A percentile compares a stretch with the other conserved stretches of the same genome.
Evolutionary conservation across 2,113 vertebrate species (phyloP).

Genomic region (Seriola dumerili): DNA sequence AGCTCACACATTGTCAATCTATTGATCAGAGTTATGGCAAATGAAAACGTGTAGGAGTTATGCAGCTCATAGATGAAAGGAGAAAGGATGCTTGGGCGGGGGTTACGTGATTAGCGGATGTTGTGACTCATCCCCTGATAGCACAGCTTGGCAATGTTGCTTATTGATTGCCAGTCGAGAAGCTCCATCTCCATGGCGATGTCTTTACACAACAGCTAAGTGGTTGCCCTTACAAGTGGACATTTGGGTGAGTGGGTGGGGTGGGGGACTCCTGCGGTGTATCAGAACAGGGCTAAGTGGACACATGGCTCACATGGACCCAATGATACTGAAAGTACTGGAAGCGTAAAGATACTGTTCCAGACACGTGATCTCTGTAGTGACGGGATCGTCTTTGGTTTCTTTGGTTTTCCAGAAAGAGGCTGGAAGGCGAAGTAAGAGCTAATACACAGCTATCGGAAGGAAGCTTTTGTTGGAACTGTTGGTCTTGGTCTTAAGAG

Average conservation of each 20-base stretch:
- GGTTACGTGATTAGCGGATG: conserved; percentile 48
- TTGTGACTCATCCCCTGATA: conserved; percentile 72
- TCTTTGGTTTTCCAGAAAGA: neutral
- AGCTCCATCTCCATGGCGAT: conserved; percentile 80
- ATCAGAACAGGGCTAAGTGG: conserved; percentile 45
- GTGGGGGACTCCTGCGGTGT: conserved; percentile 31
- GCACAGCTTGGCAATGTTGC: conserved; percentile 57
- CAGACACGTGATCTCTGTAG: conserved; percentile 7
- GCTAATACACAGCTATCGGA: neutral
- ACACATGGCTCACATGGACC: conserved; percentile 43
- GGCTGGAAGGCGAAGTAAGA: neutral
- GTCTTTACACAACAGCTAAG: conserved; percentile 71
- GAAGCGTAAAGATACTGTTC: neutral
- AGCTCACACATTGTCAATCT: neutral
- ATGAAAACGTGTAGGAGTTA: conserved; percentile 3
- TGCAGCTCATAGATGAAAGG: conserved; percentile 36
- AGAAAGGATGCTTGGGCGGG: conserved; percentile 15
- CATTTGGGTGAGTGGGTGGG: conserved; percentile 17
- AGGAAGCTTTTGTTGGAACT: neutral
- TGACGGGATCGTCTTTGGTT: neutral
- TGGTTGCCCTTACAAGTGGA: conserved; percentile 49
- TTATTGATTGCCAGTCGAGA: conserved; percentile 73
- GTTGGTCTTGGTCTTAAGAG: neutral
- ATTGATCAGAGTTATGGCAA: conserved; percentile 31
- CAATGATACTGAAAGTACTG: neutral